These are phyloP conservation scores for Bradypus variegatus DNA, from an alignment of 2,797 vertebrate genomes.

Conservation along the genomic window DNA sequence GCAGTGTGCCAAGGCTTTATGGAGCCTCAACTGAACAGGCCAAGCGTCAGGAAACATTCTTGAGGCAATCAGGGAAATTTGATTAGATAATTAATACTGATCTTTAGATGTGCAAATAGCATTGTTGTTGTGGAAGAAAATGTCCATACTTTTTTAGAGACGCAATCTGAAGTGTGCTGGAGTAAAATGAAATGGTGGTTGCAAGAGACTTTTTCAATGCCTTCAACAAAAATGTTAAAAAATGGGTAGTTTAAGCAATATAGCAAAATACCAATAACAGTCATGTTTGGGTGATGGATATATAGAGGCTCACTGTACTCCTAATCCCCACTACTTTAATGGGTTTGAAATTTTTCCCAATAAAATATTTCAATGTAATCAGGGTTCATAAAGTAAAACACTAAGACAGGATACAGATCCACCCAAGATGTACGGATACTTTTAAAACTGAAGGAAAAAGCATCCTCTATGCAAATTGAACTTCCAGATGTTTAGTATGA, in stretches of 20 bases:
- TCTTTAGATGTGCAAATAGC: neutral
- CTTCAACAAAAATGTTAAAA: neutral
- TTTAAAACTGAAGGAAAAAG: neutral
- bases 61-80: neutral
- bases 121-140: neutral
- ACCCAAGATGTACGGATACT: neutral
- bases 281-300: neutral
- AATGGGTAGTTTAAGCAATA: neutral
- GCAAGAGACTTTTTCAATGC: neutral
- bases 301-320: accelerated
- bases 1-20: neutral
- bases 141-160: neutral
- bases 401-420: neutral
- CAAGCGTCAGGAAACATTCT: neutral
- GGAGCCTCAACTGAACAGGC: neutral
- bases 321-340: neutral
- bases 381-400: neutral
- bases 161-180: neutral
- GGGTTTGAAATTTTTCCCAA: neutral
- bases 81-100: neutral
- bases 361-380: neutral
- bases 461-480: neutral
- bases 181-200: neutral
- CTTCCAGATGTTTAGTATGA: neutral
- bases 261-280: neutral